Conservation (phyloP, 2,797 vertebrate species). For the Nannoperca obscura region DNA sequence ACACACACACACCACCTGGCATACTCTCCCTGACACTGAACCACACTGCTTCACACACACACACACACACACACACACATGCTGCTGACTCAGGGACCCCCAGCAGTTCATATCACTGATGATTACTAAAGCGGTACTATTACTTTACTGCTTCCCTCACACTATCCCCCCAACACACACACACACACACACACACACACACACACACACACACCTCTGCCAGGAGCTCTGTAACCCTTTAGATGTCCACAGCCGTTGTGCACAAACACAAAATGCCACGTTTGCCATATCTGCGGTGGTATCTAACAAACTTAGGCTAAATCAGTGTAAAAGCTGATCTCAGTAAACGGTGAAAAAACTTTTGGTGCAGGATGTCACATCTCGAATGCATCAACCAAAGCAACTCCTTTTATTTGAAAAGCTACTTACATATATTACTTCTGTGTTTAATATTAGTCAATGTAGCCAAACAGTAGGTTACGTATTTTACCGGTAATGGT, state of each 20-base stretch:
- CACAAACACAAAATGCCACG: no score
- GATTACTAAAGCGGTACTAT: slow-evolving; percentile 59
- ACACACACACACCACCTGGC: slow-evolving; percentile 5
- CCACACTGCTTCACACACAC: slow-evolving; percentile 25
- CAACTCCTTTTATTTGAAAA: neutral
- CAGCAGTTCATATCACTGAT: slow-evolving; percentile 67
- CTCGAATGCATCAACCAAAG: neutral
- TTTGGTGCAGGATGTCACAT: neutral
- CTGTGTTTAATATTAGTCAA: neutral
- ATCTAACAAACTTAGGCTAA: neutral
- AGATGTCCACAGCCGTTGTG: neutral
- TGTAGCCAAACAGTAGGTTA: neutral
- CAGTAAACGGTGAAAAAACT: neutral
- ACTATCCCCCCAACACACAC: slow-evolving; percentile 14
- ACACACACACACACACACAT: slow-evolving; percentile 23
- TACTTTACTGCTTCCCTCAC: slow-evolving; percentile 39
- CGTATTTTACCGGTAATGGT: neutral
- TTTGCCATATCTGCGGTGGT: neutral
- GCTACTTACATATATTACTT: neutral
- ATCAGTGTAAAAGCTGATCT: neutral
- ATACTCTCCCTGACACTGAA: slow-evolving; percentile 7
- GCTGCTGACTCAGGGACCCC: slow-evolving; percentile 50
- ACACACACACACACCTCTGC: slow-evolving; percentile 20
- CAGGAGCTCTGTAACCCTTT: neutral
- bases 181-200: slow-evolving; percentile 27